These are phyloP conservation scores for Eidolon dupreanum DNA, from an alignment of 2,797 vertebrate species.

Conservation along the genomic window DNA sequence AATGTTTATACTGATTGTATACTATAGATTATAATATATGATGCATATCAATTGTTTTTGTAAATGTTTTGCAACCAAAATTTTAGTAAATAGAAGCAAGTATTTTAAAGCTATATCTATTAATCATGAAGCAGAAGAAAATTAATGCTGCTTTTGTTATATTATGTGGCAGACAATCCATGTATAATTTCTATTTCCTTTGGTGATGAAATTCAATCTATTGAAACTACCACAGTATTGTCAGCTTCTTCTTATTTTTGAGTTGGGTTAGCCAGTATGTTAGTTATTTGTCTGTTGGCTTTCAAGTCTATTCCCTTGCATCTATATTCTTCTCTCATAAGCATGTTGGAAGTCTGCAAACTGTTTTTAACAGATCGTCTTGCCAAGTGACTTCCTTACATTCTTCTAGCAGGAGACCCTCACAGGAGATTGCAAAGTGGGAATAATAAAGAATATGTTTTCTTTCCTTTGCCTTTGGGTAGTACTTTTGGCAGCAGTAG, in stretches of 20 bases:
- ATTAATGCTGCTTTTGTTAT: not conserved
- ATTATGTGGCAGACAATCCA: not conserved
- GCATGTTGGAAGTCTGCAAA: not conserved
- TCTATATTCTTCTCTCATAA: not conserved
- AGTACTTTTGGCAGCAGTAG: not conserved
- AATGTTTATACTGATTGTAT: not conserved
- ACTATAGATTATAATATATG: not conserved
- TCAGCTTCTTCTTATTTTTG: not conserved
- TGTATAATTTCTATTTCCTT: not conserved
- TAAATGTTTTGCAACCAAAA: not conserved
- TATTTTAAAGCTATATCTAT: constrained; percentile 6
- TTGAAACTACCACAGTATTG: not conserved
- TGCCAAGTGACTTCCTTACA: not conserved
- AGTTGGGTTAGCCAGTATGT: too few relatives aligned
- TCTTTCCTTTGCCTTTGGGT: not conserved
- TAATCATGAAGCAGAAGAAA: not conserved
- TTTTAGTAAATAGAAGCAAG: not conserved
- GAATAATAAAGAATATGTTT: not conserved
- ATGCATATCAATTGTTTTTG: not conserved
- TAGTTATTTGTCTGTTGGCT: not conserved
- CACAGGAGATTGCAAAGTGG: not conserved
- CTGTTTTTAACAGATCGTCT: not conserved
- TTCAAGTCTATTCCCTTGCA: too few relatives aligned
- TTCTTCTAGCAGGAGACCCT: not conserved
- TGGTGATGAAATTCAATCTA: not conserved